phyloP scores from a whole-genome alignment of 2,888 invertebrate species.

The Lampropteryx suffumata region DNA sequence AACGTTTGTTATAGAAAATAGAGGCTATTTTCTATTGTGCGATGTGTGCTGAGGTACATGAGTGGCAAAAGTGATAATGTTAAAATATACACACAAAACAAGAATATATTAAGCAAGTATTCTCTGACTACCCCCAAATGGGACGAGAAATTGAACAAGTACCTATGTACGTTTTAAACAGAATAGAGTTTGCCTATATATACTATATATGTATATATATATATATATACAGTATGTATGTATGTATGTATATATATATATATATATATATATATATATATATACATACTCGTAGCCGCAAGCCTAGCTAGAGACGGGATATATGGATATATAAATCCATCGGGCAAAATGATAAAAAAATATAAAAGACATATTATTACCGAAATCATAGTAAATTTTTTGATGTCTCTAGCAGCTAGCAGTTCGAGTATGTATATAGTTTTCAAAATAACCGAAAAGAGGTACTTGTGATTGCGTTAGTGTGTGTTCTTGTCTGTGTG shows the following conservation, averaged over 20 bases:
- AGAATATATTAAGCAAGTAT: background rate
- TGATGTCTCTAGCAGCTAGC: too few species aligned
- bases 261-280: too few species aligned
- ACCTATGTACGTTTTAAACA: background rate
- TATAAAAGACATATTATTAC: background rate
- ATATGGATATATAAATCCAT: too few species aligned
- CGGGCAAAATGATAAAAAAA: background rate
- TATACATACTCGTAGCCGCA: too few species aligned
- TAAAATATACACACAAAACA: slow-evolving; percentile 22
- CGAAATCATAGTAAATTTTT: too few species aligned
- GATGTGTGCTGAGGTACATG: slow-evolving; percentile 22
- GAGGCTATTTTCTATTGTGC: slow-evolving; percentile 28
- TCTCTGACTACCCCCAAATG: background rate
- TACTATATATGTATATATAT: too few species aligned
- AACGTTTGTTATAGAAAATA: slow-evolving; percentile 11
- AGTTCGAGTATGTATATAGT: background rate
- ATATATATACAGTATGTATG: too few species aligned
- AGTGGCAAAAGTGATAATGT: slow-evolving; percentile 19
- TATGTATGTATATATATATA: too few species aligned
- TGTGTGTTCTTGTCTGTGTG: slow-evolving; percentile 12
- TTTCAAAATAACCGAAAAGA: too few species aligned
- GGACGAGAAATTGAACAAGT: background rate
- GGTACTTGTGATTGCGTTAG: slow-evolving; percentile 12
- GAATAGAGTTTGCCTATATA: too few species aligned
- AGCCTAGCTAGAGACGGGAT: too few species aligned